Percentiles rank a stretch among this genome's conserved stretches.
Evolutionary conservation across 2,888 invertebrate genomes (phyloP).

Genomic region (Smittia aterrima): DNA sequence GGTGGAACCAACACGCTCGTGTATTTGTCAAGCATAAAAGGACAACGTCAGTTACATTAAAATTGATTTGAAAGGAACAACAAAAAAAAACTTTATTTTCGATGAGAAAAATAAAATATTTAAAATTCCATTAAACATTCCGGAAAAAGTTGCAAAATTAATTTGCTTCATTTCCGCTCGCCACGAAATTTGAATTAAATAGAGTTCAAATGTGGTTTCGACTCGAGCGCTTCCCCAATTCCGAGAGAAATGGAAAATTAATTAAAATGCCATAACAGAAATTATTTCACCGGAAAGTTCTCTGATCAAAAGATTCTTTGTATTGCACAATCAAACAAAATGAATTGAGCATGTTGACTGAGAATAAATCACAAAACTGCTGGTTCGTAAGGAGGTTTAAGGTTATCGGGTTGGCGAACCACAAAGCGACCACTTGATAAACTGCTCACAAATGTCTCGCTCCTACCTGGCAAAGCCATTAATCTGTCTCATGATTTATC

Average conservation of each 20-base stretch:
- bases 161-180: slow-evolving; percentile 26
- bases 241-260: slow-evolving; percentile 12
- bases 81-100: too few species aligned
- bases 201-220: slow-evolving; percentile 19
- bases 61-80: neutral
- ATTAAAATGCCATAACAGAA: slow-evolving; percentile 32
- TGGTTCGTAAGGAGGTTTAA: slow-evolving; percentile 12
- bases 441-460: neutral
- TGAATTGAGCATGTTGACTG: neutral
- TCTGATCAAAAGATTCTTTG: neutral
- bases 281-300: slow-evolving; percentile 8
- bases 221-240: neutral
- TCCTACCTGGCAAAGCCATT: slow-evolving; percentile 37
- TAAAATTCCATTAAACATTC: slow-evolving; percentile 8
- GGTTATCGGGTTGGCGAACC: slow-evolving; percentile 17
- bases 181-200: slow-evolving; percentile 13
- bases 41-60: neutral
- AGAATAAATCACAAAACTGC: slow-evolving; percentile 10
- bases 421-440: slow-evolving; percentile 33
- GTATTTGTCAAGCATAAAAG: slow-evolving; percentile 9
- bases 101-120: too few species aligned
- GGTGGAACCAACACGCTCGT: slow-evolving; percentile 13
- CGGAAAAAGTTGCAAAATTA: neutral
- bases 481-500: slow-evolving; percentile 39
- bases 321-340: neutral